A percentile compares a stretch with the other conserved stretches of the same genome.
These are phyloP conservation scores for Saccopteryx leptura DNA, from an alignment of 2,113 vertebrate genomes.

Conservation along the genomic window DNA sequence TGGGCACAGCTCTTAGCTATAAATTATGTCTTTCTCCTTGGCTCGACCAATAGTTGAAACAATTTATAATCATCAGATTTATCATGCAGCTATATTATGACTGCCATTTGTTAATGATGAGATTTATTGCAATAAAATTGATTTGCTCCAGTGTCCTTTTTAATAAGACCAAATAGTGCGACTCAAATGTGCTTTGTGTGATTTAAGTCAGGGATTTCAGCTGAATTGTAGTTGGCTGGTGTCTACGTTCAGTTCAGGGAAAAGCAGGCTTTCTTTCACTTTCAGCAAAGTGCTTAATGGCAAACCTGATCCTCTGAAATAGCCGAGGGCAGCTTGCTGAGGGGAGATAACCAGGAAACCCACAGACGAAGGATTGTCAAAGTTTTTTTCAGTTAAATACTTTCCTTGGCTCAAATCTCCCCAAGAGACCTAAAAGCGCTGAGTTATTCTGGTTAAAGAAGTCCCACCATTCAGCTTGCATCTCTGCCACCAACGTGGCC, in stretches of 20 bases:
- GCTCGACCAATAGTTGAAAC: constrained; percentile 47
- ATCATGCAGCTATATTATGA: not conserved
- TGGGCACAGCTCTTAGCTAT: not conserved
- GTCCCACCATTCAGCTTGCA: not conserved
- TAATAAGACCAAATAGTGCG: constrained; percentile 73
- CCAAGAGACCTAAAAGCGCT: not conserved
- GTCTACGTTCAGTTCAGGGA: not conserved
- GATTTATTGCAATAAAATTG: constrained; percentile 81
- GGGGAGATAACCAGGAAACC: not conserved
- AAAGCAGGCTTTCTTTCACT: not conserved
- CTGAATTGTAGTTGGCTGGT: not conserved
- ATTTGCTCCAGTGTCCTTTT: constrained; percentile 77
- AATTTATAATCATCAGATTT: constrained; percentile 77
- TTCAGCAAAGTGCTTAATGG: not conserved
- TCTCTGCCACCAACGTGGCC: not conserved
- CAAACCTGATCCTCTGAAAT: not conserved
- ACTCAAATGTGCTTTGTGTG: constrained; percentile 49
- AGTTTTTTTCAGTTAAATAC: not conserved
- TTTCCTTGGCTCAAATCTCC: not conserved
- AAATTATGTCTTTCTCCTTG: constrained; percentile 10
- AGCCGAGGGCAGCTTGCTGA: not conserved
- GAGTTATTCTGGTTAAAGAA: not conserved
- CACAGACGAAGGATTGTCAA: not conserved
- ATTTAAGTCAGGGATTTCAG: constrained; percentile 20
- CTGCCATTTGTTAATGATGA: constrained; percentile 70